Percentiles rank a stretch among this genome's conserved stretches.
These are phyloP conservation scores for Athalia cordata DNA, from an alignment of 2,888 invertebrate genomes.

Conservation along the genomic window DNA sequence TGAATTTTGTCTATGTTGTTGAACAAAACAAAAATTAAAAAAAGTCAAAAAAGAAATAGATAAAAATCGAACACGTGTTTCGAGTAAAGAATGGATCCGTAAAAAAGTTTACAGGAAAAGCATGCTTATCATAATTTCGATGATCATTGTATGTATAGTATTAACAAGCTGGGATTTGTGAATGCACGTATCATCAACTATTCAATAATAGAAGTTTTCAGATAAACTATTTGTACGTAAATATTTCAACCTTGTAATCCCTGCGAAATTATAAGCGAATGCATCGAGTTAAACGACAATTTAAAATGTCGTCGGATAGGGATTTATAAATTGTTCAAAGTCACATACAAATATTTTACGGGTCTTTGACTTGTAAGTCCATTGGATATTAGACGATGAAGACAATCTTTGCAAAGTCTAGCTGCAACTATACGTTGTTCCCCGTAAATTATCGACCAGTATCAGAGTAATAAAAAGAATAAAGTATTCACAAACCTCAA, in stretches of 20 bases:
- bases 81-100: background rate
- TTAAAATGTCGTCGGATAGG: too few relatives aligned
- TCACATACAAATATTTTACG: too few relatives aligned
- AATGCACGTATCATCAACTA: background rate
- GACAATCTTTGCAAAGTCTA: slow-evolving; percentile 9
- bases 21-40: background rate
- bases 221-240: too few relatives aligned
- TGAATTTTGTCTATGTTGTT: background rate
- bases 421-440: slow-evolving; percentile 28
- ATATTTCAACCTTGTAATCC: too few relatives aligned
- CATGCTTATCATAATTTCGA: slow-evolving; percentile 2
- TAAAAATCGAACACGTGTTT: background rate
- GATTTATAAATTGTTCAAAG: too few relatives aligned
- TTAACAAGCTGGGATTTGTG: slow-evolving; percentile 27
- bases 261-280: too few relatives aligned
- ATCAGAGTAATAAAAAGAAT: slow-evolving; percentile 18
- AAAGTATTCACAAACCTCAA: slow-evolving; percentile 20
- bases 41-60: background rate
- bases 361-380: too few relatives aligned
- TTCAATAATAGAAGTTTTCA: too few relatives aligned
- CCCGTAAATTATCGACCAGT: slow-evolving; percentile 25
- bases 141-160: slow-evolving; percentile 21
- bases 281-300: too few relatives aligned
- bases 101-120: slow-evolving; percentile 5
- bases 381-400: background rate